Evolutionary conservation across 1,140 invertebrate genomes (phyloP), one percentile per base, ranked within the genome.

Genomic region (Drosophila ercepeae): DNA sequence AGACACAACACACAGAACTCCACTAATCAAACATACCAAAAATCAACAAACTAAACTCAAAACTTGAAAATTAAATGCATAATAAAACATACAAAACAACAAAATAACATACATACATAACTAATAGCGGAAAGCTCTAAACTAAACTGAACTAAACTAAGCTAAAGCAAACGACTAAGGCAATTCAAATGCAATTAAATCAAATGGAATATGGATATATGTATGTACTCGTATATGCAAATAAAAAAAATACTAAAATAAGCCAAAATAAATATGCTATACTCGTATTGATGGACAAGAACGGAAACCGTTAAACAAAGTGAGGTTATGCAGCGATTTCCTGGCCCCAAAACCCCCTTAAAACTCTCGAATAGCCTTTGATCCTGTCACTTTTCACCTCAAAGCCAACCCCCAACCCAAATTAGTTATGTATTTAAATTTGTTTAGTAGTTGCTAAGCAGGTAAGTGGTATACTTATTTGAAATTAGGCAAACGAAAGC

Each of bases 381-480:
- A 14, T 5, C 36, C 36, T 39, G 5, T 39, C 32, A 11, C 18
- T 6, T 39, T 11, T 19, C n/a, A 4, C 23, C n/a, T 4, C 39
- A 7, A 7, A 13, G 1, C 6, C 9, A n/a, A n/a, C n/a, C 9
- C 34, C 13, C 29, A n/a, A 16, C 61, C 48, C 45, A 29, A 71
- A 53, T 81, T 73, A 86, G 76, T 68, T 65, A 48, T 67, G 48
- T 54, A 84, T 70, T 69, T 65, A 46, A 64, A 53, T 58, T 61
- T 63, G 39, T 84, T 86, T 64, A 61, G 63, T 82, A 68, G 34
- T 70, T 78, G 58, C 59, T 68, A 89, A 75, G 78, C 77, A 88
- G 83, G 82, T 89, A 89, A 88, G 82, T 88, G 64, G 48, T 54
- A 73, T 81, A 32, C 71, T 63, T 36, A 67, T 60, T 64, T 75